Conservation (phyloP, 2,797 vertebrate species). For the Phataginus tricuspis region DNA sequence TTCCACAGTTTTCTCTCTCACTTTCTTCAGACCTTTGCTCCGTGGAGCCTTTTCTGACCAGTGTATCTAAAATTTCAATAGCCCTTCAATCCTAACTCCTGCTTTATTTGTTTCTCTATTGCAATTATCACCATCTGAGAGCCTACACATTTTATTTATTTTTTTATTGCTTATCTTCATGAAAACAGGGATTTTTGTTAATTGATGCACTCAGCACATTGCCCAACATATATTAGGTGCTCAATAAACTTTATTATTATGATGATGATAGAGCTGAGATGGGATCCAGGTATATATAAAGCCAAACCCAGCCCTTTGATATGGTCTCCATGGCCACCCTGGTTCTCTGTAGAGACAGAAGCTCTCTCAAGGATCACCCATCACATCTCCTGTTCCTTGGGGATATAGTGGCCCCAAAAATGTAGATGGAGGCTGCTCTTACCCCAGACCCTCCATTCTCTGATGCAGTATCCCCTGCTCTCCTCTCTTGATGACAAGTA, state of each 20-base stretch:
- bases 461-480: conserved; percentile 16
- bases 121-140: not conserved
- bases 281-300: not conserved
- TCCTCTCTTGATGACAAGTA: conserved; percentile 50
- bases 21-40: not conserved
- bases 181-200: not conserved
- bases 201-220: not conserved
- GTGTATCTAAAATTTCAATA: not conserved
- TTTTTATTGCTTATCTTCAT: not conserved
- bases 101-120: not conserved
- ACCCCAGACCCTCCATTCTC: not conserved
- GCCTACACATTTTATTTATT: not conserved
- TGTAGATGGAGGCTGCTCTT: not conserved
- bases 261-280: not conserved
- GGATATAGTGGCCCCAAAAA: not conserved
- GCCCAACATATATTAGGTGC: not conserved
- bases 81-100: not conserved
- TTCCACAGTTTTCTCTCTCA: not conserved
- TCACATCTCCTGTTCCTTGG: not conserved
- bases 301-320: not conserved
- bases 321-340: not conserved
- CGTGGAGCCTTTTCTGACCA: not conserved
- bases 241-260: not conserved
- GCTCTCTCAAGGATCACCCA: not conserved
- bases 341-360: not conserved